Base-by-base conservation (phyloP, 2,888 invertebrate genomes). In the Agrotis segetum region DNA sequence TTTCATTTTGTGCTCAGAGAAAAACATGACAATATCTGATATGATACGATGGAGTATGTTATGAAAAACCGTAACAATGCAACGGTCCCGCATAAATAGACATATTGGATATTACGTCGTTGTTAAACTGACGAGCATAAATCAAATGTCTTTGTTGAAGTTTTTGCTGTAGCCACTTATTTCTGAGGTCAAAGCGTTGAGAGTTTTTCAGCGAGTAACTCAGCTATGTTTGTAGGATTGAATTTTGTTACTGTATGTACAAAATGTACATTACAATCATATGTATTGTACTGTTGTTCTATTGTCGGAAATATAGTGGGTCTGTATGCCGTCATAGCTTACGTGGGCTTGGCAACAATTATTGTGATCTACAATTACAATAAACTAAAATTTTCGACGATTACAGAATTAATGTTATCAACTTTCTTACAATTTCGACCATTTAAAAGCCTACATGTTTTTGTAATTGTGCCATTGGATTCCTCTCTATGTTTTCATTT, bases 1-100 rank as follows among this genome's bases (percentile, higher is more conserved):
- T 73, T 79, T 76, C 77, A 77, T 74, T 84, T 79, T 69, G 55
- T 50, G 52, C 58, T 59, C 21, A 16, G 29, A 14, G 50, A 73
- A 79, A 77, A 75, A 82, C 69, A 52, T 60, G 69, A 71, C 74
- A 70, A 82, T 82, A 75, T 77, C 70, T 58, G 68, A 67, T 71
- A 64, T 74, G 55, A 79, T 76, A 56, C 58, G 72, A 64, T 59
- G 29, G 40, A 67, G 67, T 77, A 47, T 67, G 67, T 79, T 78
- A 79, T 82, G 78, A 82, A 82, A 79, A 79, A 79, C 55, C 50
- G 24, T 68, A 65, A 81, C 79, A 79, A 82, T 82, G 65, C 53
- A 72, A n/a, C 53, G 71, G 62, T 44, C 61, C 21, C 49, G 67
- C 64, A n/a, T 72, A 66, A 44, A 65, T 59, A 79, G 50, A 68